phyloP scores from a whole-genome alignment of 1,140 invertebrate genomes.

The Physella acuta region DNA sequence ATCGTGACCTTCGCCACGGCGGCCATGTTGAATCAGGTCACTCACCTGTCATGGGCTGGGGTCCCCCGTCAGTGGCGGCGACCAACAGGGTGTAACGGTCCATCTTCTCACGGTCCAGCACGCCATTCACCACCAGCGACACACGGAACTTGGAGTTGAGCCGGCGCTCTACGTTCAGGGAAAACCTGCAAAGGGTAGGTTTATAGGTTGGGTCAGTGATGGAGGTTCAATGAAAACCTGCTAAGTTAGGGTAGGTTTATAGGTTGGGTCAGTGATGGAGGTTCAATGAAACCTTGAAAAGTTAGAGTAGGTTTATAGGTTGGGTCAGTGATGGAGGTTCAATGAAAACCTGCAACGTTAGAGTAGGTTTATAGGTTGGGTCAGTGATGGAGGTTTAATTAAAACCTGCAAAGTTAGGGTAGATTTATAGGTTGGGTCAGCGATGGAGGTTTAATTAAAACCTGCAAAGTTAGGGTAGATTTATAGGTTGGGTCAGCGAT shows the following conservation, averaged over 20 bases:
- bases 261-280: not conserved
- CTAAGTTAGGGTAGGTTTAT: not conserved
- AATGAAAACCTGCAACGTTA: too few relatives aligned
- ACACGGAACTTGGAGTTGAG: constrained; percentile 63
- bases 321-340: not conserved
- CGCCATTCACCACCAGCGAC: constrained; percentile 21
- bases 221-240: too few relatives aligned
- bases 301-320: not conserved
- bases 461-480: too few relatives aligned
- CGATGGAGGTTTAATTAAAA: too few relatives aligned
- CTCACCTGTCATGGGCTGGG: constrained; percentile 67
- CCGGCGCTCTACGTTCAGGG: constrained; percentile 69
- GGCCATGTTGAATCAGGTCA: constrained; percentile 56
- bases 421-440: too few relatives aligned
- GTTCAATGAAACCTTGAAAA: not conserved
- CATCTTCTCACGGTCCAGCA: constrained; percentile 33
- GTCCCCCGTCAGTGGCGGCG: constrained; percentile 82
- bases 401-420: too few relatives aligned
- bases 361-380: too few relatives aligned
- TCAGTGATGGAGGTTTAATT: too few relatives aligned
- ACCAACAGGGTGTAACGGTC: constrained; percentile 68
- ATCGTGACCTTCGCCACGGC: not conserved
- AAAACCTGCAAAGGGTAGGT: constrained; percentile 31
- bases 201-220: too few relatives aligned
- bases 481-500: too few relatives aligned